Evolutionary conservation across 2,888 invertebrate species (phyloP), one percentile per base, ranked within the genome.

Genomic region (Lepeophtheirus nordmannii): DNA sequence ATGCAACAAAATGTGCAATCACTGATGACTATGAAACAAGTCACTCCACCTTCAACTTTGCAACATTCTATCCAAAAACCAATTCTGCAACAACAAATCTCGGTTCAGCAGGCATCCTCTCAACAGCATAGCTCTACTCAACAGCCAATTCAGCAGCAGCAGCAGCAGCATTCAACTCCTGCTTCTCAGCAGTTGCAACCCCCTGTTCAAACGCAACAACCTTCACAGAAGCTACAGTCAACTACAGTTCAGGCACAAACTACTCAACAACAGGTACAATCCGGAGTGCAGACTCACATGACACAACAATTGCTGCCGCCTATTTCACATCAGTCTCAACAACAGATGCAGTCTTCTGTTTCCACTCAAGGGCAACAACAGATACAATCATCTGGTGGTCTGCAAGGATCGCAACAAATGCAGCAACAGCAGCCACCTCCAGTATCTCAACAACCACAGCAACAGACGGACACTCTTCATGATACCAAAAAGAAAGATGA

Each of bases 1-100:
- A 17, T 46, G 14, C 53, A 46, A 46, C 53, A 46, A 46, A 46
- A 46, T 17, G 53, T 46, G 53, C 53, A 46, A 46, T 46, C 62
- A 10, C 38, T 22, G 9, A 38, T 11, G 9, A n/a, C 61, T 8
- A 20, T 10, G 20, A 14, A 17, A 59, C 22, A 23, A 20, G 11
- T 17, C 11, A 5, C n/a, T 62, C 39, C 41, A 41, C 62, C 62
- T 12, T 20, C 20, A 20, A 40, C 62, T 17, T 20, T 20, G 9
- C 22, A 20, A 20, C 10, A 40, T 12, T 11, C 20, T 20, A 30
- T 30, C 30, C 30, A 30, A 30, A 62, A 39, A 5, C 40, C 62
- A 38, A 3, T 12, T 39, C 38, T 39, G 10, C 12, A 38, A 41
- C 20, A 46, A 17, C 53, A 46, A 17, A 46, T 46, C n/a, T 46